A percentile compares a stretch with the other conserved stretches of the same genome.
Conservation (phyloP, 2,113 vertebrate genomes). For the Thryonomys swinderianus region DNA sequence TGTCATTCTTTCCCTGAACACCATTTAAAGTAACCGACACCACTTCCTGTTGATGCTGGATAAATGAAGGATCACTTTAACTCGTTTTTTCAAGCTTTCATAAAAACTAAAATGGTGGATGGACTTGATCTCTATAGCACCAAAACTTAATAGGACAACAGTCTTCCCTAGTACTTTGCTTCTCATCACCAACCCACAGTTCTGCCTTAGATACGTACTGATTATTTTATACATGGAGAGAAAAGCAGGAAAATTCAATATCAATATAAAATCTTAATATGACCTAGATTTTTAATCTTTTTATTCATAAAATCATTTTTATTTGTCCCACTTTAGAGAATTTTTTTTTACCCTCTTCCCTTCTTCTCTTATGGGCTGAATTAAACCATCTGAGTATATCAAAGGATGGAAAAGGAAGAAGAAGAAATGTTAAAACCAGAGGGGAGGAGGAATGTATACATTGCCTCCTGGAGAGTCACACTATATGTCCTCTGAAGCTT, state of each 20-base stretch:
- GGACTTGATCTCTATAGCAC: background rate
- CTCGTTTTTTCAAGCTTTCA: background rate
- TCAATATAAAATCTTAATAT: background rate
- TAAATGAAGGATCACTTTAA: background rate
- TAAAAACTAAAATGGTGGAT: background rate
- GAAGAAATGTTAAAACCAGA: background rate
- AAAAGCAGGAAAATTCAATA: background rate
- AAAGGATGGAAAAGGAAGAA: background rate
- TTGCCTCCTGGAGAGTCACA: background rate
- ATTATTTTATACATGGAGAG: background rate
- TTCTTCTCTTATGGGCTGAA: background rate
- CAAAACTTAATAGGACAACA: background rate
- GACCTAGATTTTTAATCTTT: background rate
- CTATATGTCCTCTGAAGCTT: background rate
- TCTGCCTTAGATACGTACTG: background rate
- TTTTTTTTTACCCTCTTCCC: background rate
- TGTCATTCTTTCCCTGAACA: background rate
- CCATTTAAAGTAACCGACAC: background rate
- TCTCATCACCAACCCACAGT: background rate
- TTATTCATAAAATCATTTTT: conserved; percentile 11
- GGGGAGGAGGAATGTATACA: too few relatives aligned
- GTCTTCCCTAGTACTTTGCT: background rate
- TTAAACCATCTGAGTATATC: background rate
- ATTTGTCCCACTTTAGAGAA: background rate
- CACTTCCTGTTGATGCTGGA: background rate